phyloP scores from a whole-genome alignment of 2,888 invertebrate genomes.

The Synergus gifuensis region DNA sequence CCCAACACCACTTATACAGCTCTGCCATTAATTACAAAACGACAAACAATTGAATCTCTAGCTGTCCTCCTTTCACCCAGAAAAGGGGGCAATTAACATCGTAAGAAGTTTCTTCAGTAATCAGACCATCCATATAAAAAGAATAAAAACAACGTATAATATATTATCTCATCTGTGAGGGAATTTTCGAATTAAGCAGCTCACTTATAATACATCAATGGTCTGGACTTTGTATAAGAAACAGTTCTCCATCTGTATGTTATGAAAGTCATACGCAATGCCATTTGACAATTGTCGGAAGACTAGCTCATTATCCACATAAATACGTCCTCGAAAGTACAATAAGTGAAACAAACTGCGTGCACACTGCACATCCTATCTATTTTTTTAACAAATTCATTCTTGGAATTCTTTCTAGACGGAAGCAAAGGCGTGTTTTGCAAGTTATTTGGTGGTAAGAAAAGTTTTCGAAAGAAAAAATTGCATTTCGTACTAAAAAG shows the following conservation, averaged over 20 bases:
- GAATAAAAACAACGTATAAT: not conserved
- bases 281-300: slow-evolving; percentile 59
- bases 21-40: not conserved
- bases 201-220: too few species aligned
- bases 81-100: not conserved
- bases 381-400: slow-evolving; percentile 1
- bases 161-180: too few species aligned
- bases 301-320: slow-evolving; percentile 52
- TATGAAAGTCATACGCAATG: slow-evolving; percentile 56
- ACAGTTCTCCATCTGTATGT: slow-evolving; percentile 7
- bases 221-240: too few species aligned
- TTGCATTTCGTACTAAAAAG: too few species aligned
- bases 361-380: not conserved
- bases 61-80: not conserved
- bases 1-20: not conserved
- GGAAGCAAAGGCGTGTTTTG: too few species aligned
- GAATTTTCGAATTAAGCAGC: too few species aligned
- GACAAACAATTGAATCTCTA: not conserved
- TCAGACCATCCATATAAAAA: slow-evolving; percentile 1
- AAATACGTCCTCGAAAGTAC: slow-evolving; percentile 44
- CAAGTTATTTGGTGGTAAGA: too few species aligned
- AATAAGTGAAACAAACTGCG: slow-evolving; percentile 20
- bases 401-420: not conserved
- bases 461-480: too few species aligned
- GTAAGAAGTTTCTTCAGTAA: not conserved